Evolutionary conservation across 64 coral and sea anemone genomes (phyloP).

Genomic region (Platygyra sinensis): DNA sequence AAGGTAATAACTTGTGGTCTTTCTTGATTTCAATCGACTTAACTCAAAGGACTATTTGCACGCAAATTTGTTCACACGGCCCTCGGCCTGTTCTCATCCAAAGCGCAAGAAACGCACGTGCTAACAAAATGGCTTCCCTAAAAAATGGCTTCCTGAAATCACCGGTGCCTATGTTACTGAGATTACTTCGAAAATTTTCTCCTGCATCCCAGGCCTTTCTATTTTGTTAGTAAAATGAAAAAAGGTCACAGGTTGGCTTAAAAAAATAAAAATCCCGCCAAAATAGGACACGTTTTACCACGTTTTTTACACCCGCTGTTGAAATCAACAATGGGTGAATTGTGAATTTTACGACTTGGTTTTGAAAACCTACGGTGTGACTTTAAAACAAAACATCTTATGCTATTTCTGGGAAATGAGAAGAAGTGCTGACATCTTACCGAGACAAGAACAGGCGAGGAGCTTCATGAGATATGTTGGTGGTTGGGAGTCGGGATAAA

Average conservation of each 20-base stretch:
- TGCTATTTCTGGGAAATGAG: background rate
- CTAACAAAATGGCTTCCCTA: background rate
- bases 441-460: conserved; percentile 84
- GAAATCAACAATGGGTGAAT: background rate
- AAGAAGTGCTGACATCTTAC: conserved; percentile 40
- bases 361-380: background rate
- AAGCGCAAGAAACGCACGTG: background rate
- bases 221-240: background rate
- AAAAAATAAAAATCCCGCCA: conserved; percentile 34
- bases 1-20: background rate
- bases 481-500: conserved; percentile 58
- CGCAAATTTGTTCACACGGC: background rate
- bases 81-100: background rate
- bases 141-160: background rate
- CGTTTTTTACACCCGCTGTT: conserved; percentile 3
- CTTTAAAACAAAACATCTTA: background rate
- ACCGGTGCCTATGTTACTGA: background rate
- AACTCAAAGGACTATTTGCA: background rate
- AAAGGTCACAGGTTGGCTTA: background rate
- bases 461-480: conserved; percentile 70
- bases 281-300: background rate
- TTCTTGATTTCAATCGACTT: background rate
- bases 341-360: background rate
- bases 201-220: background rate
- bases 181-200: background rate